Conservation (phyloP, 2,888 invertebrate genomes). For the Aspidiotus rigidus region DNA sequence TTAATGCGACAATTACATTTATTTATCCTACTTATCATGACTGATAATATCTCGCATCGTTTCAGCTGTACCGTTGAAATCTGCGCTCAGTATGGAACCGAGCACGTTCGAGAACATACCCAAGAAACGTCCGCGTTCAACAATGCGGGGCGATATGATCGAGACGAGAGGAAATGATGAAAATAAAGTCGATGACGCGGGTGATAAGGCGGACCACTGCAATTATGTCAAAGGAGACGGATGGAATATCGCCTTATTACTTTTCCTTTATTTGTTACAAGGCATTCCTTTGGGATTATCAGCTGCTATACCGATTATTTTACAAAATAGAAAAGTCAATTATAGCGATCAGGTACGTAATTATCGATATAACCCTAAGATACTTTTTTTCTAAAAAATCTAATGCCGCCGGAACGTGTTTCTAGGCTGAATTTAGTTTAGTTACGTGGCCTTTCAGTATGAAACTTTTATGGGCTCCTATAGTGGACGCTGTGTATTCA, state of each 20-base stretch:
- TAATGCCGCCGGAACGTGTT: neutral
- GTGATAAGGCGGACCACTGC: neutral
- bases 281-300: conserved; percentile 92
- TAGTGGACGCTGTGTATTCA: conserved; percentile 87
- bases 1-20: too few species aligned
- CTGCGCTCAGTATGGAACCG: conserved; percentile 9
- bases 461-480: conserved; percentile 95
- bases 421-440: conserved; percentile 80
- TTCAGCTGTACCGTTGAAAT: too few species aligned
- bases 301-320: conserved; percentile 87
- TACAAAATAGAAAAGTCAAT: conserved; percentile 83
- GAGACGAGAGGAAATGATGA: neutral
- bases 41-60: too few species aligned
- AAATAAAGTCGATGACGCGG: neutral
- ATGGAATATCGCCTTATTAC: conserved; percentile 70
- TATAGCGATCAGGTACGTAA: conserved; percentile 76
- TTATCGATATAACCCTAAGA: neutral
- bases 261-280: conserved; percentile 88
- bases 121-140: conserved; percentile 28
- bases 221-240: conserved; percentile 52
- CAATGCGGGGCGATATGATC: conserved; percentile 9
- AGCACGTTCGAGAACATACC: conserved; percentile 16
- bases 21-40: too few species aligned
- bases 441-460: conserved; percentile 85
- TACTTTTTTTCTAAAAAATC: neutral